Evolutionary conservation across 2,797 vertebrate species (phyloP).

Genomic region (Naso thynnoides): DNA sequence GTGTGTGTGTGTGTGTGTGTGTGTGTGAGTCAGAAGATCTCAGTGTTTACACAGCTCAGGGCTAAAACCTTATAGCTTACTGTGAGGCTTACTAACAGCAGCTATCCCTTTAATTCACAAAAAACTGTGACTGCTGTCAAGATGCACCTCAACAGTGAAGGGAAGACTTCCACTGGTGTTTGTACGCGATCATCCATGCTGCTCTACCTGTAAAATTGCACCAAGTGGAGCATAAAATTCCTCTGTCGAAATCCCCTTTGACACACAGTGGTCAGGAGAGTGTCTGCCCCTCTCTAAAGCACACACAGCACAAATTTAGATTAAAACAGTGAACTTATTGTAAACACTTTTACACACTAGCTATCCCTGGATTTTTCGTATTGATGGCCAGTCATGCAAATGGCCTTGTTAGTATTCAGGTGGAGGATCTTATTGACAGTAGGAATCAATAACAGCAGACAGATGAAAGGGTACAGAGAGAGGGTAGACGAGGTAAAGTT

Average conservation of each 20-base stretch:
- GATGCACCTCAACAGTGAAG: background rate
- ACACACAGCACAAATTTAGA: constrained; percentile 9
- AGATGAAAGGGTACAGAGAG: constrained; percentile 58
- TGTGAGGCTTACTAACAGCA: too few relatives aligned
- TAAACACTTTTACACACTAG: constrained; percentile 4
- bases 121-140: constrained; percentile 35
- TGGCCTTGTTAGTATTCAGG: constrained; percentile 69
- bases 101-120: constrained; percentile 46
- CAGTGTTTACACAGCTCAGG: constrained; percentile 45
- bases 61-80: constrained; percentile 47
- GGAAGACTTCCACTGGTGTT: background rate
- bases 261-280: constrained; percentile 6
- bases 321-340: constrained; percentile 30
- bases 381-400: constrained; percentile 67
- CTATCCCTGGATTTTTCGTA: constrained; percentile 37
- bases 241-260: constrained; percentile 14
- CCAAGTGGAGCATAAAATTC: constrained; percentile 25
- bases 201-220: constrained; percentile 35
- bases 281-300: background rate
- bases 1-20: constrained; percentile 37
- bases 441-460: constrained; percentile 63
- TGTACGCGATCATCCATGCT: constrained; percentile 12
- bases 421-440: constrained; percentile 59
- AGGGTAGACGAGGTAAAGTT: constrained; percentile 32
- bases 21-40: constrained; percentile 35